Base-by-base conservation (phyloP, 2,113 vertebrate genomes). In the Calonectris borealis region DNA sequence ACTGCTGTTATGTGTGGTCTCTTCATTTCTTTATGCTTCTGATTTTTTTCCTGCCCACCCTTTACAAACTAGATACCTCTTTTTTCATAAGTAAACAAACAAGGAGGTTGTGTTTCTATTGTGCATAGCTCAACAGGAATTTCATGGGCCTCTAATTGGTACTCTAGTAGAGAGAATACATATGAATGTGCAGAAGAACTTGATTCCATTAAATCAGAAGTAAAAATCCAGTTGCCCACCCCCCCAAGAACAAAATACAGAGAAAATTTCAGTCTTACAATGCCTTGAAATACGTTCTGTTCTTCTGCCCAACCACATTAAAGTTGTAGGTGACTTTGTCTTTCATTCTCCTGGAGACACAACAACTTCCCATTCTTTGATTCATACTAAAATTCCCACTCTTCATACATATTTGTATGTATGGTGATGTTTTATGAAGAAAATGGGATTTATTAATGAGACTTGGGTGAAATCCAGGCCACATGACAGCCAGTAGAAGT, bases 41-140 rank as follows among this genome's bases (percentile, higher is more conserved):
- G 26, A 2, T 0, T 0, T 46, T 65, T 80, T 70, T 77, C 18
- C 31, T 82, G 34, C 27, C 25, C 12, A 29, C 1, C 1, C 11
- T 80, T 94, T 61, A 57, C 24, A 16, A 55, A 38, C 7, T n/a
- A 42, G 22, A 65, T 57, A 61, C 11, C 10, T 17, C 20, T 6
- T 70, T 61, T 71, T 69, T 40, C 61, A 9, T 24, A 73, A 71
- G 4, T 13, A 40, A 57, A 52, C 18, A 76, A 48, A 61, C 4
- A 24, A 58, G 42, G 19, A 66, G 3, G 14, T 49, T 48, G 9
- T 44, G 19, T 75, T 88, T 64, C 34, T 64, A 4, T 5, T 29
- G 25, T 42, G 13, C 25, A 16, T 22, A 76, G 29, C 11, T 58
- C 61, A 58, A 20, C 18, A 60, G 54, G 60, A 68, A 21, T 29